Evolutionary conservation across 2,888 invertebrate species (phyloP).

Genomic region (Meganola albula): DNA sequence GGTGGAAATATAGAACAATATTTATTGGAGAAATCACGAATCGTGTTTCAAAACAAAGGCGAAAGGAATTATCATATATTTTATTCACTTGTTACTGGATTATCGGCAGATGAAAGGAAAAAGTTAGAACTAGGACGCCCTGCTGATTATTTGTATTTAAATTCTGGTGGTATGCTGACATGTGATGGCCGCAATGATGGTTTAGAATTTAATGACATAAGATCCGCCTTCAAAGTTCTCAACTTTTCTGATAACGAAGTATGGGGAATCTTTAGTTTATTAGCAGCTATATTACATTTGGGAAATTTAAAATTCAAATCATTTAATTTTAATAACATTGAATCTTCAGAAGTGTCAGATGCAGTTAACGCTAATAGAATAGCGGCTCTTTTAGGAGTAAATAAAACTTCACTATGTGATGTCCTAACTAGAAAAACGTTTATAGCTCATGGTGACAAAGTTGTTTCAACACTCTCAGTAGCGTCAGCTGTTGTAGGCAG

Average conservation of each 20-base stretch:
- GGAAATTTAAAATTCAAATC: constrained; percentile 93
- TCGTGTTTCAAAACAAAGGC: constrained; percentile 91
- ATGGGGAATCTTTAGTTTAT: constrained; percentile 88
- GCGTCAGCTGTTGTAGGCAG: constrained; percentile 89
- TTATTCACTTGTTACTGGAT: constrained; percentile 91
- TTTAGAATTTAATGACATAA: constrained; percentile 90
- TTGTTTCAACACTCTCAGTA: constrained; percentile 85
- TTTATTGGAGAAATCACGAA: constrained; percentile 94
- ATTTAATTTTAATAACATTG: constrained; percentile 86
- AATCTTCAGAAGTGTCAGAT: constrained; percentile 91
- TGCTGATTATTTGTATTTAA: constrained; percentile 87
- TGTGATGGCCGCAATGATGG: constrained; percentile 91
- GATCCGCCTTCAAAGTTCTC: constrained; percentile 94
- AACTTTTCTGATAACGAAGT: constrained; percentile 91
- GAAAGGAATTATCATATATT: constrained; percentile 98
- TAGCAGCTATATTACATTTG: constrained; percentile 92
- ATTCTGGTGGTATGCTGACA: constrained; percentile 84
- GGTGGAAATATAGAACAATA: constrained; percentile 97
- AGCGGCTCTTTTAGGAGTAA: constrained; percentile 84
- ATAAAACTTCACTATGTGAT: constrained; percentile 82
- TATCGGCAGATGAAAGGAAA: constrained; percentile 87
- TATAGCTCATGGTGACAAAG: constrained; percentile 88
- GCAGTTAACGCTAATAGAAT: constrained; percentile 81
- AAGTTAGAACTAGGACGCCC: constrained; percentile 85
- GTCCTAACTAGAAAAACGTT: constrained; percentile 92